Evolutionary conservation across 2,113 vertebrate species (phyloP).

Genomic region (Thalassoma bifasciatum): DNA sequence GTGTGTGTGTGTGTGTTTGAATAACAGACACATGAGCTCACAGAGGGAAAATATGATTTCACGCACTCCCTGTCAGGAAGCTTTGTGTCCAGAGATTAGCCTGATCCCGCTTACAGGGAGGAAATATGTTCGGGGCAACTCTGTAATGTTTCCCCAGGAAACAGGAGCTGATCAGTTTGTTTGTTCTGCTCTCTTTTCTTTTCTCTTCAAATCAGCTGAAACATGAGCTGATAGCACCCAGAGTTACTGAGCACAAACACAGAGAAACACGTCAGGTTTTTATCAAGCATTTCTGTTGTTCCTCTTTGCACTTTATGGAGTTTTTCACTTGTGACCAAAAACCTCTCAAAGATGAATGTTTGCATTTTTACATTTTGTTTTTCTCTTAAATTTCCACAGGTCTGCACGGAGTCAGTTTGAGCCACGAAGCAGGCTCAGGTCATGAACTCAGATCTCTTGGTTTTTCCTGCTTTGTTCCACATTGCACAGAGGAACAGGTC

Average conservation of each 20-base stretch:
- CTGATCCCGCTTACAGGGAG: background rate
- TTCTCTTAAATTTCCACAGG: too few species aligned
- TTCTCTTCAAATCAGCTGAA: background rate
- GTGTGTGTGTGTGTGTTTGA: background rate
- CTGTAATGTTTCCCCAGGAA: conserved; percentile 62
- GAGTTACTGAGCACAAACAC: background rate
- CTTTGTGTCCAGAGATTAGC: conserved; percentile 26
- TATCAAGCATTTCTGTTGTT: background rate
- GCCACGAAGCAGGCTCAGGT: background rate
- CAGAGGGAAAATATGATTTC: conserved; percentile 64
- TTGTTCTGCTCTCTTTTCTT: background rate
- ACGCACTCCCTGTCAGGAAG: conserved; percentile 52
- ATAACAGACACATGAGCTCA: conserved; percentile 1
- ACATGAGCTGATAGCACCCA: background rate
- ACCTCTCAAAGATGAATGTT: background rate
- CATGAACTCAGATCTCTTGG: background rate
- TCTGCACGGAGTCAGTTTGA: background rate
- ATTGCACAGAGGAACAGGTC: background rate
- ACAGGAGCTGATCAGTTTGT: conserved; percentile 35
- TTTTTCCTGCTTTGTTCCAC: background rate
- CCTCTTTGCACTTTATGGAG: too few species aligned
- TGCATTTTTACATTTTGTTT: too few species aligned
- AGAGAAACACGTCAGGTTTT: background rate
- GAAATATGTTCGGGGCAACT: conserved; percentile 32
- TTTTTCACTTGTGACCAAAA: background rate